Conservation (phyloP, 2,797 vertebrate genomes). For the Gymnothorax javanicus region DNA sequence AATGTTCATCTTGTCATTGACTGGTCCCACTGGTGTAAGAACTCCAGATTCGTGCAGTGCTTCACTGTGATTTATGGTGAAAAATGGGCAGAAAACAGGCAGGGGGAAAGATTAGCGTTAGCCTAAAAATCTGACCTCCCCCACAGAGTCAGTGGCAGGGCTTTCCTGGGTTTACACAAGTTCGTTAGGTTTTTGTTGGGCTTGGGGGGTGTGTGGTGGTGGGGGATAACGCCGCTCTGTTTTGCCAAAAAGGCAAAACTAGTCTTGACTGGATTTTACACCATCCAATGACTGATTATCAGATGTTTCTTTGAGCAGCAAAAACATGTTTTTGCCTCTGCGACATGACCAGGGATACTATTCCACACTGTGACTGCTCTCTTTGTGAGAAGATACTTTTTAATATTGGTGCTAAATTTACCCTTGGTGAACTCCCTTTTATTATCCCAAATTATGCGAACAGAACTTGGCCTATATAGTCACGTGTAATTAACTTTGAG, state of each 20-base stretch:
- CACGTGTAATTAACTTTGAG: too few species aligned
- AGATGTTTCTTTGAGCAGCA: too few species aligned
- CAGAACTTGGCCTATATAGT: too few species aligned
- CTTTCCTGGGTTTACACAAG: slow-evolving; percentile 5
- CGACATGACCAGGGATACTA: too few species aligned
- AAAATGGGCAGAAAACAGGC: neutral
- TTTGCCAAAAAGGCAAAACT: neutral
- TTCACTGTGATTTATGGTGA: neutral
- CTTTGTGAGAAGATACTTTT: too few species aligned
- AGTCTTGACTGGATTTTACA: neutral
- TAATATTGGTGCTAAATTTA: too few species aligned
- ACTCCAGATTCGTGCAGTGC: neutral
- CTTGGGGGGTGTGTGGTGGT: neutral
- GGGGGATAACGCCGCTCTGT: neutral
- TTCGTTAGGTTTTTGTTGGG: neutral
- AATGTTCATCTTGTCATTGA: neutral
- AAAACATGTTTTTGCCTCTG: too few species aligned
- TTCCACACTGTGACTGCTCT: too few species aligned
- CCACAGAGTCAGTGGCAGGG: neutral
- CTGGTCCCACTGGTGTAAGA: neutral
- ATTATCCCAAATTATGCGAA: too few species aligned
- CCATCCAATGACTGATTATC: neutral
- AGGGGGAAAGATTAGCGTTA: neutral
- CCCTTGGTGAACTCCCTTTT: too few species aligned
- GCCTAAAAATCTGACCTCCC: neutral